phyloP scores from a whole-genome alignment of 2,797 vertebrate genomes.

The Mionectes olivaceus region DNA sequence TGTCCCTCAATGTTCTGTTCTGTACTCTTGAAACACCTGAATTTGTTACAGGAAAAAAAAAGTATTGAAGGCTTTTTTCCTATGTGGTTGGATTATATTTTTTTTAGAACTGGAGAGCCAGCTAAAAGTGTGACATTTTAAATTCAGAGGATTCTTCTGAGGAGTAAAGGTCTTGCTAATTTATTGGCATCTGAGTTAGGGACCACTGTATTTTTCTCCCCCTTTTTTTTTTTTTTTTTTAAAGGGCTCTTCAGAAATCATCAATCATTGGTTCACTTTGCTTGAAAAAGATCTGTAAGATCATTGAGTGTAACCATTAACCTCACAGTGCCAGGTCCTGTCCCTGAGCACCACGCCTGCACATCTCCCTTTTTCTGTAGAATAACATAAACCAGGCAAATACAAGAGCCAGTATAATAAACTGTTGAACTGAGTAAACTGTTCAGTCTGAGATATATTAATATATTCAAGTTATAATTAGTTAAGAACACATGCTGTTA shows the following conservation, averaged over 20 bases:
- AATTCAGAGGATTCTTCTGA: neutral
- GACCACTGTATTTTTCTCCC: neutral
- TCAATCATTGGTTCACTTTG: neutral
- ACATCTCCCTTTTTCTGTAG: neutral
- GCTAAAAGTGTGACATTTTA: neutral
- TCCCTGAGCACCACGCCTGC: neutral
- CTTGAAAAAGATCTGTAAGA: neutral
- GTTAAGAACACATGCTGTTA: slow-evolving; percentile 53
- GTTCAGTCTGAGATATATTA: slow-evolving; percentile 15
- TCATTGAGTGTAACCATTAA: neutral
- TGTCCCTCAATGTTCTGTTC: neutral
- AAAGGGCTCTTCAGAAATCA: neutral
- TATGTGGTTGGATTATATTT: neutral
- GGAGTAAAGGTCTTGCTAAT: neutral
- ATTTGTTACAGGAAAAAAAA: neutral
- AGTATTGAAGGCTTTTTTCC: neutral
- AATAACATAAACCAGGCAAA: neutral
- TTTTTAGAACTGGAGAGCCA: neutral
- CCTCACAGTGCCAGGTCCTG: neutral
- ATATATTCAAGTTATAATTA: slow-evolving; percentile 46
- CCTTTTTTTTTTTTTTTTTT: neutral
- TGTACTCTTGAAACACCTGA: neutral
- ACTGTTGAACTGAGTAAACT: neutral
- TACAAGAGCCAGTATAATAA: neutral
- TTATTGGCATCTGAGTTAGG: neutral